These are phyloP conservation scores for Neolamprologus sp. DNA, from an alignment of 2,113 vertebrate genomes.

Conservation along the genomic window DNA sequence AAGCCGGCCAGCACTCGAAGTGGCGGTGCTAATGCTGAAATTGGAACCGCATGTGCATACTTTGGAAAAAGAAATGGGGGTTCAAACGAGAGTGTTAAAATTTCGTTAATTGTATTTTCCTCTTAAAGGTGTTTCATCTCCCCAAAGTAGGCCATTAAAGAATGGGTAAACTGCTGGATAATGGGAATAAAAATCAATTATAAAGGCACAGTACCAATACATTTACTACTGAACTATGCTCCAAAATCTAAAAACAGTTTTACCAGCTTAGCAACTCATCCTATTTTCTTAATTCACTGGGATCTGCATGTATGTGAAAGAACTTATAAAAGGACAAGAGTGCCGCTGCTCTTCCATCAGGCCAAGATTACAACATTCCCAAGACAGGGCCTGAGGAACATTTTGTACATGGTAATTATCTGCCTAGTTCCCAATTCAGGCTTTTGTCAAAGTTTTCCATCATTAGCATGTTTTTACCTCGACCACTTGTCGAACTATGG, in stretches of 20 bases:
- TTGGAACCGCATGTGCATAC: slow-evolving; percentile 58
- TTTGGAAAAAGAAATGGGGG: slow-evolving; percentile 59
- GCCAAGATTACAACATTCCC: not conserved
- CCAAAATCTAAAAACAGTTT: not conserved
- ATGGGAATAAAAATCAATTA: slow-evolving; percentile 1
- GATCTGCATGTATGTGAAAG: not conserved
- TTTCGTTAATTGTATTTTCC: slow-evolving; percentile 51
- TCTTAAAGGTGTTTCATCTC: slow-evolving; percentile 38
- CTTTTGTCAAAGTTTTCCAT: not conserved
- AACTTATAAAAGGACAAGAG: not conserved
- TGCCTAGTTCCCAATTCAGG: not conserved
- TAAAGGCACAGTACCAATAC: not conserved
- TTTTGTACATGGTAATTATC: not conserved
- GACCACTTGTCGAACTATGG: not conserved
- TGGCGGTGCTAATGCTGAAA: slow-evolving; percentile 14
- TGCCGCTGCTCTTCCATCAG: not conserved
- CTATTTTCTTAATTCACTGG: not conserved
- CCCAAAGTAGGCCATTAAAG: slow-evolving; percentile 15
- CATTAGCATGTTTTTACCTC: not conserved
- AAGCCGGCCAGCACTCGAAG: not conserved
- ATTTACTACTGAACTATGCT: not conserved
- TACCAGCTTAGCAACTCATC: not conserved
- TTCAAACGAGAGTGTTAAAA: slow-evolving; percentile 50
- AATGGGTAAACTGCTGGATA: slow-evolving; percentile 3
- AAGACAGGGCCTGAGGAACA: not conserved